phyloP scores from a whole-genome alignment of 2,888 invertebrate species.

The Idaea biselata region DNA sequence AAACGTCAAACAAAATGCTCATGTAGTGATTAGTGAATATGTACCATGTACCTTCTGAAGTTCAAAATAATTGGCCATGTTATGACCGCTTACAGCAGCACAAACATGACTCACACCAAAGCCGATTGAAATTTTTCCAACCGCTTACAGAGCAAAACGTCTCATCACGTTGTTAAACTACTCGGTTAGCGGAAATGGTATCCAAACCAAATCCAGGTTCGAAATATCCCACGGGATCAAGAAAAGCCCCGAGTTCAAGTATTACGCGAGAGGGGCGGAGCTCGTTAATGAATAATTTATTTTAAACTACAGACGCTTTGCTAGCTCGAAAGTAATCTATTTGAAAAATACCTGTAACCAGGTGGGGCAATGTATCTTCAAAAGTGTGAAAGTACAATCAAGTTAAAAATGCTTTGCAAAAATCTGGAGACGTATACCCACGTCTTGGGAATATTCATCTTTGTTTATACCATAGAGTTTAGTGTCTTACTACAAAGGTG shows the following conservation, averaged over 20 bases:
- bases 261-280: not conserved
- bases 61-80: too few species aligned
- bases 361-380: constrained; percentile 32
- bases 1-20: too few species aligned
- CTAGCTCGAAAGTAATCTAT: constrained; percentile 31
- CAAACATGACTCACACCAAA: too few species aligned
- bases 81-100: too few species aligned
- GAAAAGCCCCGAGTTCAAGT: constrained; percentile 2
- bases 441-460: not conserved
- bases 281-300: constrained; percentile 31
- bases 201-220: too few species aligned
- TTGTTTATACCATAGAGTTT: constrained; percentile 6
- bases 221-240: too few species aligned
- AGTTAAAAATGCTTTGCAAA: constrained; percentile 7
- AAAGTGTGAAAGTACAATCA: constrained; percentile 11
- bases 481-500: not conserved
- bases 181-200: too few species aligned
- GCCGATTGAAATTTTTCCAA: too few species aligned
- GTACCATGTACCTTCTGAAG: too few species aligned
- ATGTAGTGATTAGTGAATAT: too few species aligned
- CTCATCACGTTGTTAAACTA: too few species aligned
- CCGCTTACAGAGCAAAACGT: too few species aligned
- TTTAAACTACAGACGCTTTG: constrained; percentile 21
- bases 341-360: constrained; percentile 35
- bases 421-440: not conserved